Evolutionary conservation across 1,140 invertebrate genomes (phyloP), one percentile per base, ranked within the genome.

Genomic region (Notospermus geniculatus): DNA sequence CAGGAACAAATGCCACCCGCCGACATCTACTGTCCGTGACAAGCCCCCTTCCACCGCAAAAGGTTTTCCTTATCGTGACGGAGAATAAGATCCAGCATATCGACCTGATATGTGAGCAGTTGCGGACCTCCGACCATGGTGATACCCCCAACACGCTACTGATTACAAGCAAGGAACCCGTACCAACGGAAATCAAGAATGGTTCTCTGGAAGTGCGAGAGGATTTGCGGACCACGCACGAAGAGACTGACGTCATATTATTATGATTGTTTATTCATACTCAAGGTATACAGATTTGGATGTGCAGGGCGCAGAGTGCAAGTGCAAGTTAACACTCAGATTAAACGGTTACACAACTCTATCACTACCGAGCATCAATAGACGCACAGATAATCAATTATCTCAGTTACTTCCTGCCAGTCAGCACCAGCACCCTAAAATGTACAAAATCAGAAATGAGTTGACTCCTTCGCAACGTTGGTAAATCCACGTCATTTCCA

Each of bases 31-130:
- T 50, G 25, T 7, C 4, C n/a, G 17, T 57, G 29, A 17, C 11
- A 13, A 57, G 1, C 36, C 55, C 36, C 23, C 29, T 57, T 17
- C 55, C 55, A 39, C 29, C 55, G n/a, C 55, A 57, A 29, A 57
- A 57, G 55, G 55, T 57, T 32, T 23, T 57, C 39, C 55, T 57
- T 17, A 57, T 29, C 19, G 2, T 57, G 23, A 36, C 28, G 2
- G 30, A 39, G n/a, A 57, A 57, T 25, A 39, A 57, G 36, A 30
- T 36, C 19, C 55, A 57, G 30, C 30, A 39, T 17, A 57, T 36
- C n/a, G 55, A 39, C 19, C 15, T 57, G n/a, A 57, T 57, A 17
- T 57, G 55, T 25, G 23, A 39, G 17, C 29, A 30, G 2, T 23
- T 39, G n/a, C 17, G 0, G 0, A 30, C 25, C 25, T 17, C 17